Base-by-base conservation (phyloP, 2,113 vertebrate genomes). In the Hippocampus mohnikei region DNA sequence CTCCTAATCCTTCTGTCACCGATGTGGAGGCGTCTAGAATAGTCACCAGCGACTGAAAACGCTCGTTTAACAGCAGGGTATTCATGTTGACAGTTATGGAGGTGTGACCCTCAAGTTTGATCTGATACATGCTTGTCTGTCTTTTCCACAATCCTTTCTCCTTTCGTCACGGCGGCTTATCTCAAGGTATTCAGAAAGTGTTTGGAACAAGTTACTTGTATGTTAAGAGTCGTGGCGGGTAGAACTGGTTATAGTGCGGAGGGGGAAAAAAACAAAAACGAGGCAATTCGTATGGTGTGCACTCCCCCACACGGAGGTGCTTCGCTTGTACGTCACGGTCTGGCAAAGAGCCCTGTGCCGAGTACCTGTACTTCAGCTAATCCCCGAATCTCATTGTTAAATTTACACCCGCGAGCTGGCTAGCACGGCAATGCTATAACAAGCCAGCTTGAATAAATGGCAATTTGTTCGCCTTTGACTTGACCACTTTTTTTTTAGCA, bases 1-100 rank as follows among this genome's bases (percentile, higher is more conserved):
- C 69, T 62, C 58, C 72, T 90, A 89, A 90, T 90, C 86, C 81
- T 12, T 77, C 77, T 70, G 81, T 83, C 81, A 67, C 74, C 61
- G 66, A 80, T 77, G 77, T 78, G 77, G 66, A 44, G 16, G 74
- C 41, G 82, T 78, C 80, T 74, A 81, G 72, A 73, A 77, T 80
- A 71, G 67, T 77, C 72, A 84, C 55, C 66, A 63, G 44, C 80
- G 72, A 76, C 55, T 69, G 72, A 74, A 80, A 71, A 56, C 74
- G 46, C 70, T 79, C 61, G 76, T 68, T 21, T 40, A 1, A 63
- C 16, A 18, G 15, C 60, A 37, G 1, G 8, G 21, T 21, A 21
- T 52, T 27, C n/a, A 58, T 23, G 11, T 23, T 27, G n/a, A 58
- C 55, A 1, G 10, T 58, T 21, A 55, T 55, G 21, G n/a, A 23